Evolutionary conservation across 2,113 vertebrate species (phyloP), one percentile per base, ranked within the genome.

Genomic region (Meleagris gallopavo): DNA sequence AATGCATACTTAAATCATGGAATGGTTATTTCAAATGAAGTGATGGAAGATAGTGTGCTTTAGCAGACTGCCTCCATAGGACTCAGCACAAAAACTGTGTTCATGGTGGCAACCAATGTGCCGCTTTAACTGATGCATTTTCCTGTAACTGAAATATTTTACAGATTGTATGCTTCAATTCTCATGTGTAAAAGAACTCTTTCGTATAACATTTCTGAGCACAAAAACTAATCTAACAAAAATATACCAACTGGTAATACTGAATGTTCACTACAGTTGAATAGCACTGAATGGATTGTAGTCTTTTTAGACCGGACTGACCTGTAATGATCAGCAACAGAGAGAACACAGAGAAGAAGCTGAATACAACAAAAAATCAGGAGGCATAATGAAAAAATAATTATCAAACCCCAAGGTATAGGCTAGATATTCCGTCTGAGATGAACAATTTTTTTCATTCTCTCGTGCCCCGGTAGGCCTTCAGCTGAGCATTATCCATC

Each of bases 351-450:
- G 43, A 13, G 71, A 52, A 75, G 73, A 89, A 84, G 24, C 13
- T 27, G 57, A 86, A 55, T 13, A 15, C 32, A 50, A 60, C 19
- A 55, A 14, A 75, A 65, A 90, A 86, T 50, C 83, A 86, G 13
- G 27, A 86, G 11, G 16, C 41, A 83, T 78, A 74, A 90, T 70
- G n/a, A 64, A 78, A 83, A 90, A 90, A 46, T 70, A 88, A 92
- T 85, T 81, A 90, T 22, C 11, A 86, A 58, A 62, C 3, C 19
- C 48, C 50, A 46, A 74, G 6, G 1, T 2, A 0, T 13, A 66
- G 55, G 32, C 3, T 32, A 58, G 20, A 83, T 90, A 54, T 36
- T 71, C 41, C 29, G 50, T 32, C 13, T 29, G 46, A 81, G 57
- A 60, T 38, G 76, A 88, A 65, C 15, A 7, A 81, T 52, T 94